Conservation (phyloP, 2,797 vertebrate species). For the Sarcophilus harrisii region DNA sequence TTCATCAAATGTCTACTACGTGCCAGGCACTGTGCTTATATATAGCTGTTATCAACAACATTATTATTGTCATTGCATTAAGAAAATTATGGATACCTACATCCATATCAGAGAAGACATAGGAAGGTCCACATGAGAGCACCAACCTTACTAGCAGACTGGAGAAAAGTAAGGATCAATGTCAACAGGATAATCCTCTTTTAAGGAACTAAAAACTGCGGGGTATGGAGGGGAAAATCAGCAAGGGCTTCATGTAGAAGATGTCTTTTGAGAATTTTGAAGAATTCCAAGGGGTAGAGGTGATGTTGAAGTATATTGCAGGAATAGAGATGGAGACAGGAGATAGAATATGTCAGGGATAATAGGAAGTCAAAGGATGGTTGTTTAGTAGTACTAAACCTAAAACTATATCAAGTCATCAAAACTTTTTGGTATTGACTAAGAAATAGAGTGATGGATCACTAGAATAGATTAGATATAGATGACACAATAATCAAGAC, state of each 20-base stretch:
- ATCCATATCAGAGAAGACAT: not conserved
- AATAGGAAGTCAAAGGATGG: not conserved
- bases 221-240: not conserved
- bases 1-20: not conserved
- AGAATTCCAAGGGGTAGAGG: not conserved
- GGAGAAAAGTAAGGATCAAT: not conserved
- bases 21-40: not conserved
- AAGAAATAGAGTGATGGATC: too few species aligned
- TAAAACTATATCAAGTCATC: too few species aligned
- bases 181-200: not conserved
- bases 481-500: too few species aligned
- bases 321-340: not conserved
- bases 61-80: not conserved
- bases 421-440: too few species aligned
- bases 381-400: too few species aligned
- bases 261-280: not conserved
- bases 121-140: not conserved
- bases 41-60: not conserved
- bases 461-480: too few species aligned
- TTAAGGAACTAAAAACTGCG: not conserved
- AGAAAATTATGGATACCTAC: not conserved
- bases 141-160: not conserved
- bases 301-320: not conserved
- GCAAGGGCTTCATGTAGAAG: not conserved
- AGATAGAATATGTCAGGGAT: not conserved